A percentile compares a stretch with the other conserved stretches of the same genome.
Conservation (phyloP, 2,113 vertebrate species). For the Orientallactaga bullata region DNA sequence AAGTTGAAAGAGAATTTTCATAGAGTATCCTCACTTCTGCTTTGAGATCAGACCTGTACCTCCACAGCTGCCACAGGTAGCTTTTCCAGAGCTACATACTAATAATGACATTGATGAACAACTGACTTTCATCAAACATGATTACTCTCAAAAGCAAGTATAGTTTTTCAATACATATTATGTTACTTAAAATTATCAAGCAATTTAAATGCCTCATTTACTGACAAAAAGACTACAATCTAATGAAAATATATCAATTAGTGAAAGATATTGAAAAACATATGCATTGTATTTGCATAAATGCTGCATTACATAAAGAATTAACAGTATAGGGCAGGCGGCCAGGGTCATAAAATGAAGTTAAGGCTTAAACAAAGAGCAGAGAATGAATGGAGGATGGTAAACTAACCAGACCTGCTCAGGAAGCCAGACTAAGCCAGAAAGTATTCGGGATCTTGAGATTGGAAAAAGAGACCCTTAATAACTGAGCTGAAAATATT, state of each 20-base stretch:
- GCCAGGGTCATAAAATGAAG: neutral
- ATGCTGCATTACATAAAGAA: neutral
- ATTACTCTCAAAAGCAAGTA: neutral
- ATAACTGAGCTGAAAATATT: neutral
- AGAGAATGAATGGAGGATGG: neutral
- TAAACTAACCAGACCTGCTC: neutral
- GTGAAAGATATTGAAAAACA: neutral
- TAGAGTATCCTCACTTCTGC: neutral
- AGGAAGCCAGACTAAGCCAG: neutral
- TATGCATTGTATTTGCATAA: neutral
- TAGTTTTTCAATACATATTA: neutral
- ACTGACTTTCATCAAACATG: constrained; percentile 1
- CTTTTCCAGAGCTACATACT: neutral
- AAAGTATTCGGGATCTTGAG: neutral
- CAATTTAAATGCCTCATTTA: neutral
- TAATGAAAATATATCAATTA: neutral
- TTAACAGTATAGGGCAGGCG: neutral
- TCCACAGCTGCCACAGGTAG: neutral
- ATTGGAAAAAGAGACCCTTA: neutral
- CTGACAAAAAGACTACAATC: neutral
- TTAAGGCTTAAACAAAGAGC: neutral
- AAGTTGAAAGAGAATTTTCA: neutral
- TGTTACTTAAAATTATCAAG: neutral
- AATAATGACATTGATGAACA: neutral
- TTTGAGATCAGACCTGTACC: neutral